A percentile compares a stretch with the other conserved stretches of the same genome.
phyloP scores from a whole-genome alignment of 2,113 vertebrate genomes.

The Mixornis gularis region DNA sequence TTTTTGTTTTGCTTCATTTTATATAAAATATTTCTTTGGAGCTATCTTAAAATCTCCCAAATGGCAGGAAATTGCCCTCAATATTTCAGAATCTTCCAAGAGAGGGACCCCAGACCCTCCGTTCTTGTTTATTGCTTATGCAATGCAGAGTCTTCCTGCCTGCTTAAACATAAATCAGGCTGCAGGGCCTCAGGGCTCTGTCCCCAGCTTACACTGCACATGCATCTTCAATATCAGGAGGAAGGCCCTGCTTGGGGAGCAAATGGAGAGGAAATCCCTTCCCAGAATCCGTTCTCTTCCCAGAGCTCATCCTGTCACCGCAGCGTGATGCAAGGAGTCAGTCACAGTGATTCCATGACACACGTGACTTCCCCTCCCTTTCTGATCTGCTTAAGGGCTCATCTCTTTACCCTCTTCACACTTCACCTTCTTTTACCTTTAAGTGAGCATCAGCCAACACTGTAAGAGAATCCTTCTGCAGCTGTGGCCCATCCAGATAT shows the following conservation, averaged over 20 bases:
- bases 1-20: slow-evolving; percentile 56
- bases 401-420: background rate
- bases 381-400: background rate
- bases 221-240: background rate
- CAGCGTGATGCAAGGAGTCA: background rate
- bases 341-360: background rate
- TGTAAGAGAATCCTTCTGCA: slow-evolving; percentile 20
- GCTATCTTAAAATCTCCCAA: slow-evolving; percentile 43
- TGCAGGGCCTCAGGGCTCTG: background rate
- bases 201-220: background rate
- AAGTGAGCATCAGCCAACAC: background rate
- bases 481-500: slow-evolving; percentile 32
- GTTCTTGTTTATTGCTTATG: slow-evolving; percentile 1
- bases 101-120: slow-evolving; percentile 14
- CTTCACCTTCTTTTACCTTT: slow-evolving; percentile 53
- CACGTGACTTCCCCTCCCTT: background rate
- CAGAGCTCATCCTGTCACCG: background rate
- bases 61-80: slow-evolving; percentile 56
- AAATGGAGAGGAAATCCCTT: slow-evolving; percentile 1
- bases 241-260: background rate
- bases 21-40: slow-evolving; percentile 38
- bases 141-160: background rate
- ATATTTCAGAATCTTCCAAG: slow-evolving; percentile 34
- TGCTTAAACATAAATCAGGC: slow-evolving; percentile 8
- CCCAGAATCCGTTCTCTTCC: background rate